phyloP scores from a whole-genome alignment of 2,888 invertebrate genomes.

The Lithodes maja region DNA sequence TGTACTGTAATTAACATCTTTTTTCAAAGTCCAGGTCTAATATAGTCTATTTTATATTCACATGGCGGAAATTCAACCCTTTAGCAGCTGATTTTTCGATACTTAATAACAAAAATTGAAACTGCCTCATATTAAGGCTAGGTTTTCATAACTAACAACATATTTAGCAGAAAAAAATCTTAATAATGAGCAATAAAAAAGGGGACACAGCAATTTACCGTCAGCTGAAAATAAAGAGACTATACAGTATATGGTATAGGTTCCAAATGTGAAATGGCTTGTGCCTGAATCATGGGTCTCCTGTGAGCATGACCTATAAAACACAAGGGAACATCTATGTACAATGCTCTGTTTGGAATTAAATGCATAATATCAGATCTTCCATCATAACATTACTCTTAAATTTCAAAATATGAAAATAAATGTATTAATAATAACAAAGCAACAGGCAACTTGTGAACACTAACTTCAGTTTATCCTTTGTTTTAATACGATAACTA shows the following conservation, averaged over 20 bases:
- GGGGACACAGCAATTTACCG: too few species aligned
- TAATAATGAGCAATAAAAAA: too few species aligned
- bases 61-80: too few species aligned
- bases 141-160: too few species aligned
- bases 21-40: slow-evolving; percentile 37
- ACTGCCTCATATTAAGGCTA: too few species aligned
- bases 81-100: too few species aligned
- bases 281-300: slow-evolving; percentile 39
- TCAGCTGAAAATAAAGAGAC: too few species aligned
- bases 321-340: slow-evolving; percentile 68
- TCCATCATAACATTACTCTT: slow-evolving; percentile 60
- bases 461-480: slow-evolving; percentile 54
- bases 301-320: slow-evolving; percentile 58
- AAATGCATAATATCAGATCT: slow-evolving; percentile 68
- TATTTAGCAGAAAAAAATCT: too few species aligned
- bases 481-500: slow-evolving; percentile 36
- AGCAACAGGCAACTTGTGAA: slow-evolving; percentile 68
- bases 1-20: background rate
- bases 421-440: slow-evolving; percentile 67
- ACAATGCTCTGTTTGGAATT: slow-evolving; percentile 66
- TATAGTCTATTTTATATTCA: background rate
- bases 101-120: too few species aligned
- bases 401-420: slow-evolving; percentile 67
- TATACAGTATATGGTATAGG: background rate
- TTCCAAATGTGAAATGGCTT: slow-evolving; percentile 5